phyloP scores from a whole-genome alignment of 2,888 invertebrate species.

The Patella pellucida region DNA sequence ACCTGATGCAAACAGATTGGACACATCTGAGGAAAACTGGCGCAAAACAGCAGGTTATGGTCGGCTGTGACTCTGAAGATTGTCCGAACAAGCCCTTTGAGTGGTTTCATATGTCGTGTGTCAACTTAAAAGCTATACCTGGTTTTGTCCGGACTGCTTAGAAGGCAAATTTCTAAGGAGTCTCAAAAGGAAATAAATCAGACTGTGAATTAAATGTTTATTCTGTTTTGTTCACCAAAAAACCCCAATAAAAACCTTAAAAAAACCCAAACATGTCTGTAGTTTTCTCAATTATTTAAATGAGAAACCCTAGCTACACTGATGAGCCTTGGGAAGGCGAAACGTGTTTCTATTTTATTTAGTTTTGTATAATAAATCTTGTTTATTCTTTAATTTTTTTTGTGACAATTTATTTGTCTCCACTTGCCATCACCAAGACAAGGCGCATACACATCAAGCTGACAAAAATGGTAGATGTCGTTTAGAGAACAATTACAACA shows the following conservation, averaged over 20 bases:
- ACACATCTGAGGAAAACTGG: neutral
- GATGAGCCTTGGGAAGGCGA: constrained; percentile 15
- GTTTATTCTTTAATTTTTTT: too few species aligned
- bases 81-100: constrained; percentile 13
- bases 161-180: constrained; percentile 14
- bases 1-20: too few species aligned
- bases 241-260: neutral
- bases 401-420: too few species aligned
- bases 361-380: too few species aligned
- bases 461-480: too few species aligned
- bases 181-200: too few species aligned
- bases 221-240: too few species aligned
- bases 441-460: too few species aligned
- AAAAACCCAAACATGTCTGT: constrained; percentile 14
- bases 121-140: constrained; percentile 1
- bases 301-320: constrained; percentile 14
- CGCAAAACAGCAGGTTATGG: neutral
- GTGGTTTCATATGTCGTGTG: constrained; percentile 7
- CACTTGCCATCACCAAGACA: too few species aligned
- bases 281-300: constrained; percentile 2
- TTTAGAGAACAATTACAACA: too few species aligned
- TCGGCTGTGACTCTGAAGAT: neutral
- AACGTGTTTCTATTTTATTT: neutral
- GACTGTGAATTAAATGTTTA: too few species aligned
- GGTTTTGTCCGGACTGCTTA: constrained; percentile 4